Conservation (phyloP, 2,797 vertebrate genomes). For the Mionectes olivaceus region DNA sequence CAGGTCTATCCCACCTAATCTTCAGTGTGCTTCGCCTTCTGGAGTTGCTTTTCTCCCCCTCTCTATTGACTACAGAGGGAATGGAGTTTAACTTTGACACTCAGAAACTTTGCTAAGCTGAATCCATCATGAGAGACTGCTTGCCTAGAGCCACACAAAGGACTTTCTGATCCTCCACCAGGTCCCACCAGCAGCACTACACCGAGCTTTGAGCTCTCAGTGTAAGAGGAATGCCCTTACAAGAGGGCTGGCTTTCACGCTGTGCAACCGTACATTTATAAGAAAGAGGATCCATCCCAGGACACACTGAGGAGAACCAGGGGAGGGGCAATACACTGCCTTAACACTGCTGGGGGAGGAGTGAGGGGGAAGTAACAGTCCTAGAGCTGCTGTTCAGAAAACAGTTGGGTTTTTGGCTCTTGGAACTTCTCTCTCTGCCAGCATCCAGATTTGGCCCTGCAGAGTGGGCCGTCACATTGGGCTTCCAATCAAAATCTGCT, state of each 20-base stretch:
- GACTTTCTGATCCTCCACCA: neutral
- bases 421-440: neutral
- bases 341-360: neutral
- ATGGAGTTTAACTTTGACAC: neutral
- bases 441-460: neutral
- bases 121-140: neutral
- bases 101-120: neutral
- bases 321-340: neutral
- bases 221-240: neutral
- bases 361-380: neutral
- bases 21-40: neutral
- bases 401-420: neutral
- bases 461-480: neutral
- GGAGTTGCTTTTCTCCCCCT: neutral
- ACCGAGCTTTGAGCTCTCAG: neutral
- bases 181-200: neutral
- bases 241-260: neutral
- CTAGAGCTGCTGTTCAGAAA: slow-evolving; percentile 3
- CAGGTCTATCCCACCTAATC: neutral
- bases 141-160: neutral
- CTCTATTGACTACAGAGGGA: neutral
- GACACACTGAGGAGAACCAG: neutral
- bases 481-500: slow-evolving; percentile 8
- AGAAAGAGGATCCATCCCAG: neutral
- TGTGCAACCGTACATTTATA: neutral